phyloP scores from a whole-genome alignment of 2,113 vertebrate genomes.

The Hystrix brachyura region DNA sequence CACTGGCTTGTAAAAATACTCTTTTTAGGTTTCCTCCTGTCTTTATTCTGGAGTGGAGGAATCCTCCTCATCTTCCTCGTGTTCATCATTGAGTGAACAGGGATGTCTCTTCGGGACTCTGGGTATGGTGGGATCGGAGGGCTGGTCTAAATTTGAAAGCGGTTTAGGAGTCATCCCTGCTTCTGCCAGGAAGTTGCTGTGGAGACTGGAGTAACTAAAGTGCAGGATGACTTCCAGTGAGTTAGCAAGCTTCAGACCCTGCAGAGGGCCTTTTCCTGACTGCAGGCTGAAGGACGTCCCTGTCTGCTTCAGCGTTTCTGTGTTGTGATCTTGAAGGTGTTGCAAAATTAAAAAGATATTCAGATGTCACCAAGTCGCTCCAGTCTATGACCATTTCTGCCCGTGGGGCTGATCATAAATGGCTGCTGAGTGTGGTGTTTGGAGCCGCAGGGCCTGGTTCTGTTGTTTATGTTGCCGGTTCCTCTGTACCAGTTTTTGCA shows the following conservation, averaged over 20 bases:
- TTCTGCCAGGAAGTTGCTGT: background rate
- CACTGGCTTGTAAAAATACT: background rate
- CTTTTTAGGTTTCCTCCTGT: background rate
- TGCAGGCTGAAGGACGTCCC: slow-evolving; percentile 92
- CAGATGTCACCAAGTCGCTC: slow-evolving; percentile 94
- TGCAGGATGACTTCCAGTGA: slow-evolving; percentile 84
- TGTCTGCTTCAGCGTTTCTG: slow-evolving; percentile 92
- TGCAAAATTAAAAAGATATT: slow-evolving; percentile 94
- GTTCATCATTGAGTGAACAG: background rate
- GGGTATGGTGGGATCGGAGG: background rate
- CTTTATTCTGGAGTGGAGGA: background rate
- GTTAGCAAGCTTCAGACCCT: slow-evolving; percentile 89
- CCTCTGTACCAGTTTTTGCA: slow-evolving; percentile 93
- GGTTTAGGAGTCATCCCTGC: background rate
- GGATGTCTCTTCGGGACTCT: background rate
- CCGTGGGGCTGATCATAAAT: slow-evolving; percentile 92
- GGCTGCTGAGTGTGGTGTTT: slow-evolving; percentile 92
- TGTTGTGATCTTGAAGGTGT: slow-evolving; percentile 93
- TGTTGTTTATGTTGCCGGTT: slow-evolving; percentile 90
- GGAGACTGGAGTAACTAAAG: background rate
- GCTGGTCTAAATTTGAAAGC: background rate
- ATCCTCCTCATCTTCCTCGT: too few relatives aligned
- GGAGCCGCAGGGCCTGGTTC: slow-evolving; percentile 88
- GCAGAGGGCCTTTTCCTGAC: slow-evolving; percentile 89
- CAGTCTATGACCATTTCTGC: slow-evolving; percentile 92